Conservation (phyloP, 2,113 vertebrate genomes). For the Silurus meridionalis region DNA sequence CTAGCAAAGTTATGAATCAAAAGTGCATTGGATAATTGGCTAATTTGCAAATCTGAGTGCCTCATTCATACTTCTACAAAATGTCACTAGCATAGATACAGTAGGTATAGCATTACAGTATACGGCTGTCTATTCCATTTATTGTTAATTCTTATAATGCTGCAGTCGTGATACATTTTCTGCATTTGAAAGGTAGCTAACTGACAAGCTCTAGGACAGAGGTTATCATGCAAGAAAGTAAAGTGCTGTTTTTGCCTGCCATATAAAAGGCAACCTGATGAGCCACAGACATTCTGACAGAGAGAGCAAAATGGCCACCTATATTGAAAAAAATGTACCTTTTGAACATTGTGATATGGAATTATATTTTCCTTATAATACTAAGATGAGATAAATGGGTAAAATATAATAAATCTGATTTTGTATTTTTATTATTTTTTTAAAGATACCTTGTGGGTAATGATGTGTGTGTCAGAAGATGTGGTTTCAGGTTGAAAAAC, state of each 20-base stretch:
- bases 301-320: neutral
- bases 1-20: neutral
- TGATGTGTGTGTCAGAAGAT: conserved; percentile 64
- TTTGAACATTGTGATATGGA: neutral
- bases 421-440: neutral
- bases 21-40: neutral
- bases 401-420: neutral
- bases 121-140: neutral
- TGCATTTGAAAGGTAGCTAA: neutral
- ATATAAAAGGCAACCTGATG: neutral
- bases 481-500: conserved; percentile 57
- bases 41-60: neutral
- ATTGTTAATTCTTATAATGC: neutral
- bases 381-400: neutral
- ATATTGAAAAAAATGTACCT: neutral
- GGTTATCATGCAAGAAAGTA: neutral
- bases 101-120: neutral
- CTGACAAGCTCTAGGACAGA: neutral
- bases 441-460: neutral
- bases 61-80: neutral
- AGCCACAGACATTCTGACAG: neutral
- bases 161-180: neutral
- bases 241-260: neutral
- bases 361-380: neutral
- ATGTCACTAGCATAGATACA: neutral